phyloP scores from a whole-genome alignment of 2,888 invertebrate species.

The Lissocephala sabroskyi region DNA sequence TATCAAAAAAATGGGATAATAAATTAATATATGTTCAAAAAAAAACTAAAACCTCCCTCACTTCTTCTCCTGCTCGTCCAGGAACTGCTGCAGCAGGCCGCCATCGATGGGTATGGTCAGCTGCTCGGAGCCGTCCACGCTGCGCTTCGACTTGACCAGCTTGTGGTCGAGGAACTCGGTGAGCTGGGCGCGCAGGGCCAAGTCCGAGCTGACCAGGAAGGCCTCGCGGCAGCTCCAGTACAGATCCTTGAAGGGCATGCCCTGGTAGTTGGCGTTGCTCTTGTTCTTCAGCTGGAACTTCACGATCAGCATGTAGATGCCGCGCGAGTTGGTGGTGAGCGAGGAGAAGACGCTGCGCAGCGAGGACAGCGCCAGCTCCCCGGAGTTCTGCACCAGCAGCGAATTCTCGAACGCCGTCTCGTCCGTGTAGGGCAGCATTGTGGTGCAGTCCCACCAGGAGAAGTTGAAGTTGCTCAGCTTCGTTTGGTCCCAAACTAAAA shows the following conservation, averaged over 20 bases:
- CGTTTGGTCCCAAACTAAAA: conserved; percentile 90
- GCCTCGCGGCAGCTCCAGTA: conserved; percentile 89
- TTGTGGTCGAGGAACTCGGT: conserved; percentile 97
- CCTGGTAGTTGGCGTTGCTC: conserved; percentile 82
- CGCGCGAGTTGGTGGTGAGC: conserved; percentile 89
- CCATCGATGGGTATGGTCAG: conserved; percentile 85
- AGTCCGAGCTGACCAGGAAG: conserved; percentile 94
- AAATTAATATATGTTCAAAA: conserved; percentile 56
- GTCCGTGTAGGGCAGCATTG: conserved; percentile 85
- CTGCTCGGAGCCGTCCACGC: conserved; percentile 86
- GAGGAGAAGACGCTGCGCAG: conserved; percentile 92
- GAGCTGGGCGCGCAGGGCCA: conserved; percentile 90
- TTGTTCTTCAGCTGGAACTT: conserved; percentile 86
- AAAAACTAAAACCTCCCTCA: conserved; percentile 34
- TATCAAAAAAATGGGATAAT: conserved; percentile 32
- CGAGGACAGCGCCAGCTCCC: conserved; percentile 86
- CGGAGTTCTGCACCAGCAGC: conserved; percentile 84
- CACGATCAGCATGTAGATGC: conserved; percentile 87
- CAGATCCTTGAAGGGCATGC: conserved; percentile 90
- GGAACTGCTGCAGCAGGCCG: conserved; percentile 82
- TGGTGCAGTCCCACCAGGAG: conserved; percentile 92
- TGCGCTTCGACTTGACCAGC: conserved; percentile 86
- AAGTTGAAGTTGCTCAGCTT: conserved; percentile 90
- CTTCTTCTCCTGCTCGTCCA: too few species aligned
- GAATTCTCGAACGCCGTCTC: conserved; percentile 92